Evolutionary conservation across 2,113 vertebrate species (phyloP).

Genomic region (Pogonocichla stellata): DNA sequence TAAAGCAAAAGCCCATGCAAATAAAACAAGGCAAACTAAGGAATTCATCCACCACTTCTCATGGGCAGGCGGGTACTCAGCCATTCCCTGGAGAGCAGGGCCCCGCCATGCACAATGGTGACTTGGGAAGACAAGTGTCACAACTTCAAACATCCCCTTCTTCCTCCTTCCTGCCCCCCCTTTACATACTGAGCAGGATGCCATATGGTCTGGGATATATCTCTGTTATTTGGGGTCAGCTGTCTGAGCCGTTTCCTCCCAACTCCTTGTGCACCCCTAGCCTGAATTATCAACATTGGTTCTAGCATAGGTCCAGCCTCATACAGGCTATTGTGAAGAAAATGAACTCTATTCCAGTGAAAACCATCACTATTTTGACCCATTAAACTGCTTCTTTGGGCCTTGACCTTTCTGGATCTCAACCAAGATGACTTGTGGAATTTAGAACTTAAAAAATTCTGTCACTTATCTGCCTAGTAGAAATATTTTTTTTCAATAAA

Average conservation of each 20-base stretch:
- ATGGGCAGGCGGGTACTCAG: too few relatives aligned
- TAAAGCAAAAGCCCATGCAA: background rate
- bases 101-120: background rate
- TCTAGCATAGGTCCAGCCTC: background rate
- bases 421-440: background rate
- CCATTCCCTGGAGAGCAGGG: background rate
- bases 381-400: background rate
- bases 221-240: background rate
- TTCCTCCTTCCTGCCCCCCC: background rate
- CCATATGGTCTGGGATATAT: background rate
- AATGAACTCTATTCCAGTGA: background rate
- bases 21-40: background rate
- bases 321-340: background rate
- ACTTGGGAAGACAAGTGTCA: background rate
- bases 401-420: background rate
- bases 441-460: background rate
- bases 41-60: background rate
- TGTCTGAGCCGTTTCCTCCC: background rate
- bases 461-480: background rate
- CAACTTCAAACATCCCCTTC: background rate
- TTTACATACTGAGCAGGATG: background rate
- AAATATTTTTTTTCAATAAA: background rate
- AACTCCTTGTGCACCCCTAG: fast-evolving
- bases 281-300: background rate
- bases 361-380: background rate